These are phyloP conservation scores for Eurystomus glaucurus DNA, from an alignment of 2,797 vertebrate genomes.

Conservation along the genomic window DNA sequence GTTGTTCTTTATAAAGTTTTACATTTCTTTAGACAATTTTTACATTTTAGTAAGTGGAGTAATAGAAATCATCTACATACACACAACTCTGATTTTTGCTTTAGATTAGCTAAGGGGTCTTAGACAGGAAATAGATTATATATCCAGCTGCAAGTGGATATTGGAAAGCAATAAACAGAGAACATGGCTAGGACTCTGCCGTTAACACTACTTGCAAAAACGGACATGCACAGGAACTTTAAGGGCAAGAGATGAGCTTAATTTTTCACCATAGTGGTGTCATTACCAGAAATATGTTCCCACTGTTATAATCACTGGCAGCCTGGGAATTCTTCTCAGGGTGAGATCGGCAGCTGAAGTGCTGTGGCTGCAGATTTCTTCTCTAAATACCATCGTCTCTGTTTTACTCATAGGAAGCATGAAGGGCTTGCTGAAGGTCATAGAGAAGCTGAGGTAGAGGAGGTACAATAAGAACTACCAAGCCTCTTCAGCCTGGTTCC, in stretches of 20 bases:
- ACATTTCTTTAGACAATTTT: not conserved
- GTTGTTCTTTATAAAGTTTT: not conserved
- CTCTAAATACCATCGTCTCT: constrained; percentile 39
- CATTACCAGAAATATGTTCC: constrained; percentile 13
- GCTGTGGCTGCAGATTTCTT: constrained; percentile 29
- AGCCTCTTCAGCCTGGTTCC: not conserved
- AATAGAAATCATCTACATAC: not conserved
- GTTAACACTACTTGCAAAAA: constrained; percentile 18
- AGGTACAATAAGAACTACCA: not conserved
- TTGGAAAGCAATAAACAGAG: constrained; percentile 2
- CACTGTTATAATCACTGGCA: constrained; percentile 22
- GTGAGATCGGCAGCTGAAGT: not conserved
- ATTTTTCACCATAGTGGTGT: not conserved
- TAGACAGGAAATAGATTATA: not conserved
- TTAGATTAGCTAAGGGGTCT: not conserved
- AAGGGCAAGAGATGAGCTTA: not conserved
- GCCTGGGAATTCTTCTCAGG: not conserved
- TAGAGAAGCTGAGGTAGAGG: not conserved
- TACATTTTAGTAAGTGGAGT: not conserved
- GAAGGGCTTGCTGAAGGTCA: constrained; percentile 41
- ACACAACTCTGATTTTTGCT: not conserved
- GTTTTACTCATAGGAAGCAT: constrained; percentile 3
- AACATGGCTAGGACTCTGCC: not conserved
- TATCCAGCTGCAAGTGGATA: not conserved
- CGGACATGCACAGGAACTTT: not conserved